Conservation (phyloP, 1,140 invertebrate genomes). For the Lutraria rhynchaena region DNA sequence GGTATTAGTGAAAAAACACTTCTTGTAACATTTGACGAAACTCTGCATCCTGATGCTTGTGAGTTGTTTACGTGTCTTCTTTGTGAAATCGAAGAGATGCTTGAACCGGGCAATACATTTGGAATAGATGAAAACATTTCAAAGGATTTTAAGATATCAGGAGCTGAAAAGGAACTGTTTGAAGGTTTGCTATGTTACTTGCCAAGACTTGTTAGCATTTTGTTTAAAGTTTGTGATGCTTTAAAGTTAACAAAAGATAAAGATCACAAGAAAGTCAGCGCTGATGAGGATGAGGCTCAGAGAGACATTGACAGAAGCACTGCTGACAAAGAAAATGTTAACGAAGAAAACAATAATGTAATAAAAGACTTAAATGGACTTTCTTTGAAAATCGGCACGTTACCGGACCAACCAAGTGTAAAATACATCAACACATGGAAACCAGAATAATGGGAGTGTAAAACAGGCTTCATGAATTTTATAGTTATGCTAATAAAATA, state of each 20-base stretch:
- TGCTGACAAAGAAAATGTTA: constrained; percentile 15
- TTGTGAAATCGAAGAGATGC: constrained; percentile 41
- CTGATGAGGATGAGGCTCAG: neutral
- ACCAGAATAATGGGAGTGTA: too few relatives aligned
- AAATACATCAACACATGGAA: too few relatives aligned
- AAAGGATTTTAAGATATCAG: constrained; percentile 9
- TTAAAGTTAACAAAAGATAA: neutral
- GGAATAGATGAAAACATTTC: constrained; percentile 4
- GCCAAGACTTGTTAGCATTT: constrained; percentile 17
- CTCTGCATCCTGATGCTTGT: constrained; percentile 3
- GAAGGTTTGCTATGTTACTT: constrained; percentile 36
- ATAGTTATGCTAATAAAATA: too few relatives aligned
- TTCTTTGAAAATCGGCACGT: too few relatives aligned
- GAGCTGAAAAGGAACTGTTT: constrained; percentile 33
- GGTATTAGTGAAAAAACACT: constrained; percentile 7
- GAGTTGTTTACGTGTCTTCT: constrained; percentile 21
- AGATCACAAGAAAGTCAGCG: neutral
- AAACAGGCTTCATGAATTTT: too few relatives aligned
- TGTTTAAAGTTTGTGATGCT: neutral
- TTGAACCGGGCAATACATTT: constrained; percentile 14
- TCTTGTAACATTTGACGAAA: constrained; percentile 42
- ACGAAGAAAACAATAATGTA: constrained; percentile 8
- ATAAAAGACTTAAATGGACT: neutral
- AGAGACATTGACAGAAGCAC: neutral
- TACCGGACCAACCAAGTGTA: too few relatives aligned